Base-by-base conservation (phyloP, 2,113 vertebrate genomes). In the Syngnathus scovelli region DNA sequence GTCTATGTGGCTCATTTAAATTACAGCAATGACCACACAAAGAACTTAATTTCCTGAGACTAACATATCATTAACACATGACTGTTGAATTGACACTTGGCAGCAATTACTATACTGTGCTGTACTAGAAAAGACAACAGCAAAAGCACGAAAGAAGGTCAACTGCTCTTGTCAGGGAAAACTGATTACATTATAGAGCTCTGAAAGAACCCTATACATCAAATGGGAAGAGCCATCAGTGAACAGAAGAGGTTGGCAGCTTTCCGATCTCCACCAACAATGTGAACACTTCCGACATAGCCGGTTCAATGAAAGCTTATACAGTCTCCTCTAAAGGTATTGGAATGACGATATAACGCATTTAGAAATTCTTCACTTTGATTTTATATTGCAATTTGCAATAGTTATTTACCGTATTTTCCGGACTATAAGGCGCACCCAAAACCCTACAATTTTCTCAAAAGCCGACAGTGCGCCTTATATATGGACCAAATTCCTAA, bases 1-100 rank as follows among this genome's bases (percentile, higher is more conserved):
- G 60, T 69, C 78, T 37, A n/a, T 13, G 78, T 51, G 70, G 75
- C 76, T 86, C 70, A 61, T 69, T 85, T 69, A 73, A 73, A 36
- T 44, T 55, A 71, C 21, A 58, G 36, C 61, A 65, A 21, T 43
- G 59, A 68, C 83, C 55, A 41, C 59, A 46, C 69, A 85, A 68
- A 64, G 36, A 74, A 68, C 16, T 64, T 55, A 21, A 83, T 80
- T 81, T 67, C 68, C 54, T 18, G 3, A 52, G 68, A 83, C 82
- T 77, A 79, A 80, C 63, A 76, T 36, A 48, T 44, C 36, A 7
- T 75, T 68, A 78, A 73, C 55, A 62, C n/a, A 59, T 63, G 67
- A 72, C 2, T 36, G 54, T 66, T 67, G 60, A 23, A 21, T 38
- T 69, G 73, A 59, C 65, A 72, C 37, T 49, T 72, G 16, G 36